These are phyloP conservation scores for Drosophila mojavensis DNA, from an alignment of 1,140 invertebrate genomes.

Conservation along the genomic window DNA sequence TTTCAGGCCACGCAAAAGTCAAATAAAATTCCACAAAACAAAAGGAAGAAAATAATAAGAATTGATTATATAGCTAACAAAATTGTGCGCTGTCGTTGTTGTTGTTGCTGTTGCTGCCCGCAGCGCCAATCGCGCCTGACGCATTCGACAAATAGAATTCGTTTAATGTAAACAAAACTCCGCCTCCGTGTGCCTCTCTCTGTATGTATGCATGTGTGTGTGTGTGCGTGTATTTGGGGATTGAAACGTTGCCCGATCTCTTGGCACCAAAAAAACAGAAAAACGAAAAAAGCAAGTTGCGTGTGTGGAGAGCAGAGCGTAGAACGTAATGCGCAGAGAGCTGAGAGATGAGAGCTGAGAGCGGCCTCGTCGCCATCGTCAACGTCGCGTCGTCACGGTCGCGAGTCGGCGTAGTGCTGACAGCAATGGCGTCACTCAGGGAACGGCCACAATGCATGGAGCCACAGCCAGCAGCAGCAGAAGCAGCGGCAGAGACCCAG, in stretches of 20 bases:
- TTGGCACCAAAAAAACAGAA: conserved; percentile 31
- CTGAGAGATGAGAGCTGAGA: neutral
- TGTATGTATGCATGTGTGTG: conserved; percentile 39
- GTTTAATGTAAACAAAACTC: conserved; percentile 84
- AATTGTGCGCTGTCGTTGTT: conserved; percentile 17
- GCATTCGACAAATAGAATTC: conserved; percentile 82
- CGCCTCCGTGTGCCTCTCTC: conserved; percentile 70
- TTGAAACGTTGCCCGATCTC: conserved; percentile 46
- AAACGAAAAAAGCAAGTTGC: conserved; percentile 4
- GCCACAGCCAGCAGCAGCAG: neutral
- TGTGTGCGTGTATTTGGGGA: conserved; percentile 30
- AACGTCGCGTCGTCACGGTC: conserved; percentile 68
- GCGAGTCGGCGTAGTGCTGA: conserved; percentile 60
- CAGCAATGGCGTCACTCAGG: conserved; percentile 79
- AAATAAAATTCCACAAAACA: conserved; percentile 28
- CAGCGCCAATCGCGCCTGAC: conserved; percentile 66
- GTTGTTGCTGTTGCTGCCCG: conserved; percentile 24
- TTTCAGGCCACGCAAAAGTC: conserved; percentile 66
- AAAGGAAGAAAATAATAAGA: conserved; percentile 26
- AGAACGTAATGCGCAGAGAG: neutral
- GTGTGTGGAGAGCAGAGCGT: conserved; percentile 18
- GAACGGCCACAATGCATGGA: neutral
- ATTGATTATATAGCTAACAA: conserved; percentile 19
- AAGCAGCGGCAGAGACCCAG: neutral
- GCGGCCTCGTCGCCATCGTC: conserved; percentile 40